Conservation (phyloP, 2,797 vertebrate species). For the Esox masquinongy region DNA sequence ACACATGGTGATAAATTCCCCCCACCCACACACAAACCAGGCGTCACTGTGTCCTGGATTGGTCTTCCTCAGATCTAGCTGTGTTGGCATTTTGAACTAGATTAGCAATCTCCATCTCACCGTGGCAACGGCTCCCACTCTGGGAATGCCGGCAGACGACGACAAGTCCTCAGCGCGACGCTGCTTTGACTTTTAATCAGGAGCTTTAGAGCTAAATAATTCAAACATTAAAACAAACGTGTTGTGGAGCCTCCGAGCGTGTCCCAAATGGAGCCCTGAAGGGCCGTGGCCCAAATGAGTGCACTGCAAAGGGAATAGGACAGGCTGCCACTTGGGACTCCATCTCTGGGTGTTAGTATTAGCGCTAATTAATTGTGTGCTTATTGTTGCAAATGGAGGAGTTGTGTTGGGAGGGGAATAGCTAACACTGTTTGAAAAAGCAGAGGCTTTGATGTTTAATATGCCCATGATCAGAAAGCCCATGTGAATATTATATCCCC, state of each 20-base stretch:
- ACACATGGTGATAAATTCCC: too few relatives aligned
- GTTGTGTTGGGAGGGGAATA: slow-evolving; percentile 25
- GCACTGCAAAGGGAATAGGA: neutral
- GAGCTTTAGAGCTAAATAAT: slow-evolving; percentile 41
- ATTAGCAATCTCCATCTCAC: slow-evolving; percentile 17
- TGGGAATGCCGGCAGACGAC: slow-evolving; percentile 15
- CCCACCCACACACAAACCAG: too few relatives aligned
- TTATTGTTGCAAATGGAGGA: slow-evolving; percentile 42
- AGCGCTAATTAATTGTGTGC: slow-evolving; percentile 39
- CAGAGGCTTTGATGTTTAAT: slow-evolving; percentile 25
- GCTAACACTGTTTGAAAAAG: neutral
- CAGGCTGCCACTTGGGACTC: neutral
- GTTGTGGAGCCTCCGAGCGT: slow-evolving; percentile 22
- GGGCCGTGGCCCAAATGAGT: neutral
- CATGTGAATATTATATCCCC: neutral
- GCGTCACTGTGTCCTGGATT: too few relatives aligned
- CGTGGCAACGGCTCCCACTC: neutral
- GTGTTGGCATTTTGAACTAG: slow-evolving; percentile 39
- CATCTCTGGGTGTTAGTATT: slow-evolving; percentile 27
- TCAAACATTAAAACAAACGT: slow-evolving; percentile 46
- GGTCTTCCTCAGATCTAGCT: neutral
- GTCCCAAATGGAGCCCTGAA: neutral
- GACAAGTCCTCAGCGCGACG: neutral
- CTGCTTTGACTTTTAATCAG: slow-evolving; percentile 35
- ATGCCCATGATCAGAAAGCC: slow-evolving; percentile 8